Evolutionary conservation across 2,113 vertebrate genomes (phyloP), one percentile per base, ranked within the genome.

Genomic region (Anguilla rostrata): DNA sequence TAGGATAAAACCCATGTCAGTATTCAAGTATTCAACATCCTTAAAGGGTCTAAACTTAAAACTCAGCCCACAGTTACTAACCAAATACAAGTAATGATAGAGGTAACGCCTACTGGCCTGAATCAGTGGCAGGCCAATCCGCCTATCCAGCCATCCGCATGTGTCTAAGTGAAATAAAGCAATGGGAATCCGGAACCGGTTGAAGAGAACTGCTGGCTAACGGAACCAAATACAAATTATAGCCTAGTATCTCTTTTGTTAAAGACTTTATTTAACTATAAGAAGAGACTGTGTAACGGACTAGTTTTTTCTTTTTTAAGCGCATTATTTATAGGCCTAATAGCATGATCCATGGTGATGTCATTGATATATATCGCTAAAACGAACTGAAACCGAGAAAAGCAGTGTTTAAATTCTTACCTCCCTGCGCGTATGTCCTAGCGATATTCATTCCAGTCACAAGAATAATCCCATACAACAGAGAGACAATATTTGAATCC

Each of bases 371-470:
- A 83, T 20, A n/a, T 56, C 39, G 9, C 79, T 85, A 39, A 1
- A 39, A 0, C 0, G 14, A 26, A 29, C 46, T 39, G 84, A 26
- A 16, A 34, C 16, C 29, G n/a, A 78, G 53, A 34, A 60, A 87
- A 86, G 63, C 83, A 86, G 86, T 0, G 7, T 40, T 0, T 79
- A 89, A 82, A 29, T 22, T 91, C 95, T 96, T 89, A 96, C 95
- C 92, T 91, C 89, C 94, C 84, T 96, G 92, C 66, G 94, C 94
- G 89, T 88, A 87, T 75, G 89, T 90, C 6, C 90, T 92, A 15
- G 90, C 87, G 75, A 94, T 85, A 85, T 90, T 87, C 20, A 90
- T 87, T 53, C 88, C 89, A 0, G 90, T 84, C 89, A 94, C 92
- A 56, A 95, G 82, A 26, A 94, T 88, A 85, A 95, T 87, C 88